phyloP scores from a whole-genome alignment of 2,113 vertebrate genomes.

The Bostrychus sinensis region DNA sequence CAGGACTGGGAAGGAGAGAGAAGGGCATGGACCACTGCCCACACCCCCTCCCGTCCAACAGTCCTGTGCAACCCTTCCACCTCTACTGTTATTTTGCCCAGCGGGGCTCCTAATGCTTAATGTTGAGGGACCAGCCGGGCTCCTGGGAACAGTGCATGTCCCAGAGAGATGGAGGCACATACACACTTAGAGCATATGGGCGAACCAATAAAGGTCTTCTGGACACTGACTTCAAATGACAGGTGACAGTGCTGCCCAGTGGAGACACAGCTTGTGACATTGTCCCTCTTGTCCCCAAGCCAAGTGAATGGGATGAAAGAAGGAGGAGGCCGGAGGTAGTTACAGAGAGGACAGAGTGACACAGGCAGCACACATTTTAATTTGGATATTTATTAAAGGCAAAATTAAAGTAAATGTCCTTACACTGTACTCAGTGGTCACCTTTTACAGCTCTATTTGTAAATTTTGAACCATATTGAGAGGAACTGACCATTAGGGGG shows the following conservation, averaged over 20 bases:
- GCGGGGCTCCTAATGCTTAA: no score
- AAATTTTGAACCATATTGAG: not conserved
- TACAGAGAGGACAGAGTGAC: no score
- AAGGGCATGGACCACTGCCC: no score
- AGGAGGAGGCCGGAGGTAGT: no score
- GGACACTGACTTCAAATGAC: slow-evolving; percentile 30
- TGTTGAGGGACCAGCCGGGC: slow-evolving; percentile 30
- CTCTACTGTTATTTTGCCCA: slow-evolving; percentile 50
- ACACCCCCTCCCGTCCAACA: not conserved
- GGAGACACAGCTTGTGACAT: no score
- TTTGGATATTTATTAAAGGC: slow-evolving; percentile 16
- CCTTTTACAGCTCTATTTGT: no score
- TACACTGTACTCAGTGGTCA: not conserved
- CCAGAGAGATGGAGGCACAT: not conserved
- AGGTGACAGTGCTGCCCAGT: slow-evolving; percentile 35
- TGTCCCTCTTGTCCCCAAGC: no score
- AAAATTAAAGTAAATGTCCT: slow-evolving; percentile 17
- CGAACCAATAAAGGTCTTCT: slow-evolving; percentile 45
- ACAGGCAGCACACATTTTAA: slow-evolving; percentile 36
- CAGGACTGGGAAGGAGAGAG: no score
- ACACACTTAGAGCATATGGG: slow-evolving; percentile 20
- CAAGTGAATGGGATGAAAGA: no score
- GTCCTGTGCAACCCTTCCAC: slow-evolving; percentile 16
- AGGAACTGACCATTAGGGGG: not conserved
- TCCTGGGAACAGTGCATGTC: slow-evolving; percentile 31